phyloP scores from a whole-genome alignment of 1,140 invertebrate species.

The Pseudoatta argentina region DNA sequence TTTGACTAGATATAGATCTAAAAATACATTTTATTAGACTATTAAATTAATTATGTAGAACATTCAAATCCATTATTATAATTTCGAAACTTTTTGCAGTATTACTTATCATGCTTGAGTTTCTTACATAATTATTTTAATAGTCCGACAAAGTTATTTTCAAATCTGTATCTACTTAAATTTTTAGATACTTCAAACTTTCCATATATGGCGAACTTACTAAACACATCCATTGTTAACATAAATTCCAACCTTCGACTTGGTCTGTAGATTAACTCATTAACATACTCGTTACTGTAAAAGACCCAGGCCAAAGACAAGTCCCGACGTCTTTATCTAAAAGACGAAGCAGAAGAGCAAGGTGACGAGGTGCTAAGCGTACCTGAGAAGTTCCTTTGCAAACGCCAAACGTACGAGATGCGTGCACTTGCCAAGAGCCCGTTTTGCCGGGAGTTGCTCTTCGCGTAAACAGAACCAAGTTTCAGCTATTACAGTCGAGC shows the following conservation, averaged over 20 bases:
- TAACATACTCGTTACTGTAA: neutral
- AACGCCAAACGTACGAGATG: conserved; percentile 46
- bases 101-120: too few relatives aligned
- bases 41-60: too few relatives aligned
- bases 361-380: conserved; percentile 9
- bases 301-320: neutral
- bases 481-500: conserved; percentile 62
- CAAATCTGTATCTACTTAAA: too few relatives aligned
- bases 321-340: neutral
- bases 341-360: neutral
- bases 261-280: neutral
- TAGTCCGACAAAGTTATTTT: too few relatives aligned
- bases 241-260: neutral
- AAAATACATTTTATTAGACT: too few relatives aligned
- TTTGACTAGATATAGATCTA: too few relatives aligned
- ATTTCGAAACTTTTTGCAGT: too few relatives aligned
- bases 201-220: neutral
- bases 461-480: conserved; percentile 49
- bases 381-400: conserved; percentile 18
- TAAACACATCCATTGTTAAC: neutral
- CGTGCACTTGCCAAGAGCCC: conserved; percentile 51
- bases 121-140: too few relatives aligned
- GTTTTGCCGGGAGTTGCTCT: conserved; percentile 58
- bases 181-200: too few relatives aligned
- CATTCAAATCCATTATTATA: too few relatives aligned